Conservation (phyloP, 2,113 vertebrate genomes). For the Cacatua alba region DNA sequence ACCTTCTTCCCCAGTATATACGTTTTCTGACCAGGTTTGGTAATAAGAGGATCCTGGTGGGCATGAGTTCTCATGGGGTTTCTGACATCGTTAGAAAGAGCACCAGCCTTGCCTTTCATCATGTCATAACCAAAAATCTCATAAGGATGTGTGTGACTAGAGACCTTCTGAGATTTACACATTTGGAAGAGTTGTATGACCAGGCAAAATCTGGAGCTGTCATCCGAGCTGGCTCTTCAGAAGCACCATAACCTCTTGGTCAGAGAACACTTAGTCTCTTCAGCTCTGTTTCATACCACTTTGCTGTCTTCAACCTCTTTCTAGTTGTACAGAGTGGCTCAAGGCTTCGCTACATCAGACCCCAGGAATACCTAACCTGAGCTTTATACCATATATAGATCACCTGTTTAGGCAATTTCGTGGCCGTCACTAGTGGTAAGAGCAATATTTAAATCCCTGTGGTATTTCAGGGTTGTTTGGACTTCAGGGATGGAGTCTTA, state of each 20-base stretch:
- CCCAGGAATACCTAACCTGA: background rate
- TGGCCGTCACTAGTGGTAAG: background rate
- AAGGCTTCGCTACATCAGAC: accelerated
- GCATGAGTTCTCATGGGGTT: background rate
- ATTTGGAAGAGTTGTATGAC: background rate
- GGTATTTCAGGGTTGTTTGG: background rate
- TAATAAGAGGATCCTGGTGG: background rate
- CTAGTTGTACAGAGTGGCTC: background rate
- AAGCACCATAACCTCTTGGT: background rate
- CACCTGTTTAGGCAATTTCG: background rate
- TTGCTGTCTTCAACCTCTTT: background rate
- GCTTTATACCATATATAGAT: background rate
- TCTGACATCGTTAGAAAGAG: background rate
- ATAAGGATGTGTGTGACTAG: background rate
- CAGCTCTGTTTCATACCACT: background rate
- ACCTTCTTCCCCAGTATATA: background rate
- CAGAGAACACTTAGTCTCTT: background rate
- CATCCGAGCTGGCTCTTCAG: background rate
- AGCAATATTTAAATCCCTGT: background rate
- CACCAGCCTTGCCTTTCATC: background rate
- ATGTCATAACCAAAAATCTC: background rate
- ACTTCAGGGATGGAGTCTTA: background rate
- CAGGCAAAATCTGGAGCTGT: background rate
- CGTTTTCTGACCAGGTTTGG: background rate
- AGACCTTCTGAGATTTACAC: background rate